Evolutionary conservation across 2,797 vertebrate species (phyloP).

Genomic region (Parauchenoglanis punctatus): DNA sequence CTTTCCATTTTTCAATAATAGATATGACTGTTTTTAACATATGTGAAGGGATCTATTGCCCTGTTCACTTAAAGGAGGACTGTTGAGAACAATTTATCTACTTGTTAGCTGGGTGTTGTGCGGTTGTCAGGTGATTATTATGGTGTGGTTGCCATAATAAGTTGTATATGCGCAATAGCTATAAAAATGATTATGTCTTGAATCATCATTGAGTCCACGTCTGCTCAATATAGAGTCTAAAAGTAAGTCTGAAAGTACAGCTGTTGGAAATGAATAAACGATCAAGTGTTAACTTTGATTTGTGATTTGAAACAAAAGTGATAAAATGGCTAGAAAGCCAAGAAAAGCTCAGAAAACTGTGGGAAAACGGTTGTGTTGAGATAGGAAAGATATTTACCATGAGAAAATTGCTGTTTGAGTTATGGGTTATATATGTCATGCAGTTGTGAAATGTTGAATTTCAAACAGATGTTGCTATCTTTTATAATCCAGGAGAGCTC

Average conservation of each 20-base stretch:
- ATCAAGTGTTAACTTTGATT: slow-evolving; percentile 1
- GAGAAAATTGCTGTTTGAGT: not conserved
- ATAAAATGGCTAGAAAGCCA: not conserved
- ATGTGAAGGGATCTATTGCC: not conserved
- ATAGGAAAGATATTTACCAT: not conserved
- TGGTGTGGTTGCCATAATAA: not conserved
- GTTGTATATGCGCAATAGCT: not conserved
- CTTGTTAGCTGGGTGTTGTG: not conserved
- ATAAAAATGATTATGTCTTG: not conserved
- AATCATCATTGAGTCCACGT: not conserved
- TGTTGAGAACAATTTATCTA: not conserved
- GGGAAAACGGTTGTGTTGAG: not conserved
- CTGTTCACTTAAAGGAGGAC: not conserved
- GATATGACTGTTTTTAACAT: not conserved
- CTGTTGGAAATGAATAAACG: not conserved
- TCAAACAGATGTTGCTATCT: slow-evolving; percentile 40
- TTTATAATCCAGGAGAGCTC: slow-evolving; percentile 48
- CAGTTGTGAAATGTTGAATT: slow-evolving; percentile 21
- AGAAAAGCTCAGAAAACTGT: not conserved
- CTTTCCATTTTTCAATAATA: not conserved
- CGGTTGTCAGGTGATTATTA: not conserved
- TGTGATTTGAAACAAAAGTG: slow-evolving; percentile 10
- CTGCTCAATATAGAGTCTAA: not conserved
- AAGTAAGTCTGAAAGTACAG: not conserved
- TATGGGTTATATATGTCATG: not conserved